Evolutionary conservation across 1,140 invertebrate genomes (phyloP).

Genomic region (Bursaphelenchus mucronatus): DNA sequence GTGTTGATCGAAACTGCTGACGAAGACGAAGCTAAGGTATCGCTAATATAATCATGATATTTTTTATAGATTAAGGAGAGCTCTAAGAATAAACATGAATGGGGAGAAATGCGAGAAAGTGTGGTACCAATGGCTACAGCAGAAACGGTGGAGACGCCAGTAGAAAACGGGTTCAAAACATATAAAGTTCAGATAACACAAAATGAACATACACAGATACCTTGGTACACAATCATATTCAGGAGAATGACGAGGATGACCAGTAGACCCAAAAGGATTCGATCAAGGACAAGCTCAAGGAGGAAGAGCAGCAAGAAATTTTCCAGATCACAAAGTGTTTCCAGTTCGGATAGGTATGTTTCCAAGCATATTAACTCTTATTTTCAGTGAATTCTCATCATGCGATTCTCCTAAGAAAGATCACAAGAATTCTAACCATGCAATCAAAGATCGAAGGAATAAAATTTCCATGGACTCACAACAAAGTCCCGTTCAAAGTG

Average conservation of each 20-base stretch:
- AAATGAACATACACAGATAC: no score
- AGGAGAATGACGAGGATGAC: no score
- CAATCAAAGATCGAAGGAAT: slow-evolving; percentile 10
- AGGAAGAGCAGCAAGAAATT: not conserved
- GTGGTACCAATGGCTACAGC: slow-evolving; percentile 15
- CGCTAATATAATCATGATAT: no score
- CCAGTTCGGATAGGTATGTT: not conserved
- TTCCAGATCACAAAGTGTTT: slow-evolving; percentile 1
- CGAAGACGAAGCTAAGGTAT: no score
- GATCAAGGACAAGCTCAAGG: no score
- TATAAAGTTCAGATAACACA: not conserved
- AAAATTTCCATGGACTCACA: slow-evolving; percentile 4
- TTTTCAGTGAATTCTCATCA: slow-evolving; percentile 8
- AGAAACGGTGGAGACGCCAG: slow-evolving; percentile 7
- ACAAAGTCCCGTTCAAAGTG: slow-evolving; percentile 16
- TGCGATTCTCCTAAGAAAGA: slow-evolving; percentile 13
- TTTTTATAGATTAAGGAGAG: not conserved
- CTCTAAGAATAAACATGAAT: slow-evolving; percentile 5
- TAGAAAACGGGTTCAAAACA: slow-evolving; percentile 14
- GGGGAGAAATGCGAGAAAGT: slow-evolving; percentile 10
- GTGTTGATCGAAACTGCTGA: no score
- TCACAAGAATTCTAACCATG: slow-evolving; percentile 15
- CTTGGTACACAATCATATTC: no score
- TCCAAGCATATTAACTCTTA: not conserved
- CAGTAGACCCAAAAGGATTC: no score